Base-by-base conservation (phyloP, 2,888 invertebrate genomes). In the Aethes cnicana region DNA sequence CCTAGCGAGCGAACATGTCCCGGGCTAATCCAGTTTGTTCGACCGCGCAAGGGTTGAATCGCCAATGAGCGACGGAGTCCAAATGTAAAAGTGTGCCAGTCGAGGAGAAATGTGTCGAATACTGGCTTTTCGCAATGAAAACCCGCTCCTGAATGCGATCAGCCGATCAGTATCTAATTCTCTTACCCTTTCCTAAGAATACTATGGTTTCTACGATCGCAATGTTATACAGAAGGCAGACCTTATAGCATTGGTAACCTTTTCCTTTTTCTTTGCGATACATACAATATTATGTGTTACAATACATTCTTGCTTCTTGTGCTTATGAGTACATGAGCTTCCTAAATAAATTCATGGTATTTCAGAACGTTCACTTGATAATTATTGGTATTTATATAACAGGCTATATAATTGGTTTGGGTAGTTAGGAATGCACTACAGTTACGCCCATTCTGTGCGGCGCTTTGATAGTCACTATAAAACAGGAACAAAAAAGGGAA, bases 21-120 rank as follows among this genome's bases (percentile, higher is more conserved):
- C 80, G 69, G 61, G 72, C 83, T 88, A 88, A 88, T 87, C 86
- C 81, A 82, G 87, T 87, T 87, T 87, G 85, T 85, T 79, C 81
- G 85, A 79, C 81, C 82, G 86, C 78, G 81, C 86, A 85, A 84
- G 87, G 87, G 87, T 85, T 86, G 87, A 86, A 87, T 88, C 78
- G 76, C 75, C 87, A 87, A 87, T 87, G 87, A 87, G 86, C 68
- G 77, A 68, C 72, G 72, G 73, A 77, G 80, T 77, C 81, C 77
- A 81, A 85, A 83, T 81, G 79, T 82, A 80, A 84, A 84, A 83
- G 75, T 78, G 77, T 77, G 75, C 74, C 75, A 71, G 70, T 75
- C 69, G 70, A 74, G 70, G 71, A 69, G 77, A 77, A 77, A 79
- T 39, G 78, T 81, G 81, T 79, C 77, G 77, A 77, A 77, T 80